These are phyloP conservation scores for Melanostoma mellinum DNA, from an alignment of 2,888 invertebrate species.

Conservation along the genomic window DNA sequence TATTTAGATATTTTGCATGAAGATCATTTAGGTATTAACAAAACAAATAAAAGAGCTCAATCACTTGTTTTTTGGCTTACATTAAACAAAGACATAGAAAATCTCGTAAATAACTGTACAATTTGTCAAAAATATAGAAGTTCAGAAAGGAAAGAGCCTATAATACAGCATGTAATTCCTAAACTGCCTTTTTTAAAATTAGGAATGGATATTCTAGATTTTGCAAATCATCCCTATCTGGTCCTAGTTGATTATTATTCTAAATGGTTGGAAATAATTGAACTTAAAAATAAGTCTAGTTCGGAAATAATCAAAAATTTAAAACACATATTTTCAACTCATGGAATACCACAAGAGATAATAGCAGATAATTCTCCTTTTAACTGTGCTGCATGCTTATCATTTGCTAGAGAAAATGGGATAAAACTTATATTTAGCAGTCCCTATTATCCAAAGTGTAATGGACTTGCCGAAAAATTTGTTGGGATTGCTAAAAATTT, in stretches of 20 bases:
- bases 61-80: constrained; percentile 73
- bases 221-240: constrained; percentile 8
- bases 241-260: constrained; percentile 27
- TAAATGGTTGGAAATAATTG: constrained; percentile 29
- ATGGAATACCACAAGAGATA: no score
- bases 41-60: constrained; percentile 70
- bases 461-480: no score
- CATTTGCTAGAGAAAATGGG: no score
- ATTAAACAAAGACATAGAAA: no score
- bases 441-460: no score
- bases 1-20: no score
- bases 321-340: no score
- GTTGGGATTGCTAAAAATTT: no score
- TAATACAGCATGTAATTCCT: constrained; percentile 17
- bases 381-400: no score
- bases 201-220: constrained; percentile 23
- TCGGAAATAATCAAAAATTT: not conserved
- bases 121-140: constrained; percentile 57
- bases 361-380: no score
- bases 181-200: constrained; percentile 18
- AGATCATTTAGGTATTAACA: constrained; percentile 73
- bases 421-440: no score
- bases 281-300: not conserved
- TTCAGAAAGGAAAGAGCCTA: not conserved
- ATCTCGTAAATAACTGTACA: constrained; percentile 53